Evolutionary conservation across 2,888 invertebrate species (phyloP), one percentile per base, ranked within the genome.

Genomic region (Neelides folsomi): DNA sequence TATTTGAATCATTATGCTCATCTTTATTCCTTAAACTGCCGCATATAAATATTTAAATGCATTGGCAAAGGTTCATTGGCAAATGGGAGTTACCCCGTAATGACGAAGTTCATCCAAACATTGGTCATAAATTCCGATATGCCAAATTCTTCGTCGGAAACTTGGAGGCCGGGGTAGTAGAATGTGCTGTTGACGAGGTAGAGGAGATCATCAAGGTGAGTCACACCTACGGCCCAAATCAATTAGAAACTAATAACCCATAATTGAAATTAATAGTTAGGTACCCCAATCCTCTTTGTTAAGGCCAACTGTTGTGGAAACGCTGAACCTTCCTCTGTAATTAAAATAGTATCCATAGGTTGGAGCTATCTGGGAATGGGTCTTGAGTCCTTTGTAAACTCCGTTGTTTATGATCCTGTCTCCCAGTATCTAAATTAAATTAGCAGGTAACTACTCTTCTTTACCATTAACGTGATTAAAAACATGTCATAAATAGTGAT

Each of bases 261-360:
- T 20, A 38, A n/a, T 13, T 47, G 37, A 2, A 19, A 7, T 45
- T 10, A 5, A 19, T 38, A 41, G 1, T 55, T 7, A 27, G 27
- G 27, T 47, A 15, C 60, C 60, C 60, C 60, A 60, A 13, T 60
- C 60, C 5, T 44, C 20, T 15, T 44, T 19, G 13, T 53, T 52
- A 41, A 57, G 43, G 5, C 53, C 53, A 7, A 54, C 43, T 6
- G 49, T 38, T 7, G 46, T 34, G 4, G 55, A 38, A 5, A 59
- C 42, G 47, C 40, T 44, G n/a, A 47, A 36, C 15, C 41, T 40
- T 34, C 59, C 55, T 2, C 39, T 40, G 50, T 54, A 57, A 10
- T 40, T 53, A 36, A 59, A 57, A 16, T 46, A 39, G 44, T 56
- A 59, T 10, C 53, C 59, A 48, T 56, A 59, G 15, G 59, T 54